Evolutionary conservation across 2,797 vertebrate species (phyloP).

Genomic region (Diplodus sargus): DNA sequence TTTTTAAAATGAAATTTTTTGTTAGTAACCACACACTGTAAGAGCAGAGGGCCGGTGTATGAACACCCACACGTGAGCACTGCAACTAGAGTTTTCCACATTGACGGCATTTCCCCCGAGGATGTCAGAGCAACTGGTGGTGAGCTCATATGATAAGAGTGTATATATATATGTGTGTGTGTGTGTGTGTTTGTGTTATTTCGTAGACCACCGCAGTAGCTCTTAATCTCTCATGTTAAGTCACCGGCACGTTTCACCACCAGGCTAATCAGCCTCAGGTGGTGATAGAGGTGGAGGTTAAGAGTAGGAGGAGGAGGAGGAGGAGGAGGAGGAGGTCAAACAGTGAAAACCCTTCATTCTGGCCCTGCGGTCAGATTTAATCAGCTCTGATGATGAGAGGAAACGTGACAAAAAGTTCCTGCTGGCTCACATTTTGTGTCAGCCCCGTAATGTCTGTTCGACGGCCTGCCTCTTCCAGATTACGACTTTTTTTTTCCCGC

Average conservation of each 20-base stretch:
- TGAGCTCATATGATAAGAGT: conserved; percentile 66
- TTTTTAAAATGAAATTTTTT: background rate
- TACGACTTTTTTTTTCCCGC: background rate
- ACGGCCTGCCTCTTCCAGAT: conserved; percentile 7
- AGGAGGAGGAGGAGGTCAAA: background rate
- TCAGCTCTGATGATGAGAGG: conserved; percentile 1
- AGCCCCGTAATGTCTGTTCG: background rate
- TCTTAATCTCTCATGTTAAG: conserved; percentile 48
- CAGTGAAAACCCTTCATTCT: conserved; percentile 7
- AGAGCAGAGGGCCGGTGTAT: conserved; percentile 14
- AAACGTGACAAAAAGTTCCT: conserved; percentile 1
- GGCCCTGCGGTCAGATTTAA: background rate
- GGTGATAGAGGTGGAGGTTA: conserved; percentile 37
- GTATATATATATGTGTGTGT: conserved; percentile 9
- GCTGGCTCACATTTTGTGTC: conserved; percentile 3
- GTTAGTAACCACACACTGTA: conserved; percentile 14
- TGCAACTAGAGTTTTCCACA: conserved; percentile 32
- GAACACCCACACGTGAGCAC: conserved; percentile 35
- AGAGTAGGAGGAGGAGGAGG: conserved; percentile 2
- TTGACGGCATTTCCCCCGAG: conserved; percentile 48
- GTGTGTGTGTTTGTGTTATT: conserved; percentile 27
- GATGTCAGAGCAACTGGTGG: conserved; percentile 46
- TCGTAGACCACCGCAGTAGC: conserved; percentile 43
- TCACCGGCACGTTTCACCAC: conserved; percentile 35
- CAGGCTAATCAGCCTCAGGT: conserved; percentile 54